phyloP scores from a whole-genome alignment of 2,113 vertebrate genomes.

The Gallinago jamesoni region DNA sequence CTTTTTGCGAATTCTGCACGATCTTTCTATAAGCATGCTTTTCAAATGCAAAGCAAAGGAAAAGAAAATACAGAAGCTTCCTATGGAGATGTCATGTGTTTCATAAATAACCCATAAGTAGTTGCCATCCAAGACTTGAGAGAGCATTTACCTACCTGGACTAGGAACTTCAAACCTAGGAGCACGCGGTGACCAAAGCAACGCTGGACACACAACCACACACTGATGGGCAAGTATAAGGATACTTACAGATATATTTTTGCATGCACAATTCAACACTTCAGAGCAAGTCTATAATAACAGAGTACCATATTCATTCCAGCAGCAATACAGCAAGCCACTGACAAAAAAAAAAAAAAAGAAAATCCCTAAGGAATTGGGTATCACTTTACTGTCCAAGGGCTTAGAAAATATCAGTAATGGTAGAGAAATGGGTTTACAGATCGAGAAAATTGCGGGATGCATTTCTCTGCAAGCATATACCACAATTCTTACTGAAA shows the following conservation, averaged over 20 bases:
- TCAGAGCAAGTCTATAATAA: neutral
- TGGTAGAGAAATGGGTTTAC: neutral
- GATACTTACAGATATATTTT: neutral
- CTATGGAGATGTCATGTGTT: neutral
- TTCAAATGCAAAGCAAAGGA: neutral
- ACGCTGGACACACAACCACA: accelerated
- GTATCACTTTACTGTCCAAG: neutral
- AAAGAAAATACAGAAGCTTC: neutral
- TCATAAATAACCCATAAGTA: neutral
- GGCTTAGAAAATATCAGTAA: neutral
- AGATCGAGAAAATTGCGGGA: neutral
- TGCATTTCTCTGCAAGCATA: neutral
- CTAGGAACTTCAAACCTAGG: neutral
- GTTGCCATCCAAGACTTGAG: neutral
- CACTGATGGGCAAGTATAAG: neutral
- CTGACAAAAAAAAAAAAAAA: neutral
- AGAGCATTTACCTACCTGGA: neutral
- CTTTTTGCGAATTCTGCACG: neutral
- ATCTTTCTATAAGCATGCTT: neutral
- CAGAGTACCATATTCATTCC: neutral
- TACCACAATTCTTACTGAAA: neutral
- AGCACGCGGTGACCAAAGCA: neutral
- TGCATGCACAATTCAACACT: neutral
- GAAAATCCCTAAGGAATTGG: neutral
- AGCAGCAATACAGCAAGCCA: neutral